Percentiles rank a stretch among this genome's conserved stretches.
phyloP scores from a whole-genome alignment of 2,888 invertebrate species.

The Cheilosia variabilis region DNA sequence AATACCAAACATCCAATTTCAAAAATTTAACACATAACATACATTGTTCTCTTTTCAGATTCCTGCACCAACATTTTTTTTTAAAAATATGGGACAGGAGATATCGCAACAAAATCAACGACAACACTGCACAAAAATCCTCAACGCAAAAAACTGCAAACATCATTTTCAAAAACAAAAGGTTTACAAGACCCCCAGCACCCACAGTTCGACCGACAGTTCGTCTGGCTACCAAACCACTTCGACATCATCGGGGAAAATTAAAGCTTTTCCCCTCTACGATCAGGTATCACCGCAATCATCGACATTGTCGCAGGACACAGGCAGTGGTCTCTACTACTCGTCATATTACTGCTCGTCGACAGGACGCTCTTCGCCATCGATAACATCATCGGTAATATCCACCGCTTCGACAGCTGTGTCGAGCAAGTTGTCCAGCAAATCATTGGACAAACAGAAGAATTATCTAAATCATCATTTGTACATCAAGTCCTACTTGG shows the following conservation, averaged over 20 bases:
- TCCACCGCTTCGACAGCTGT: slow-evolving; percentile 83
- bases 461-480: slow-evolving; percentile 85
- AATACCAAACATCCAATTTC: too few species aligned
- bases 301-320: slow-evolving; percentile 78
- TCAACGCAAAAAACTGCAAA: slow-evolving; percentile 64
- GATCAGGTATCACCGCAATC: slow-evolving; percentile 66
- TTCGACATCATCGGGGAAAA: slow-evolving; percentile 79
- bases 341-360: slow-evolving; percentile 81
- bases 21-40: too few species aligned
- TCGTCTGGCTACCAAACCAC: slow-evolving; percentile 75
- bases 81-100: slow-evolving; percentile 84
- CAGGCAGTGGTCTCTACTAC: slow-evolving; percentile 81
- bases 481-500: slow-evolving; percentile 85
- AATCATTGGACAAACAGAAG: slow-evolving; percentile 82
- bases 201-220: slow-evolving; percentile 77
- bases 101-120: slow-evolving; percentile 82
- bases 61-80: slow-evolving; percentile 78
- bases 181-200: slow-evolving; percentile 69
- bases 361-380: slow-evolving; percentile 80
- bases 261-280: slow-evolving; percentile 65
- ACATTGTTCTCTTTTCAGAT: slow-evolving; percentile 65
- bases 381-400: slow-evolving; percentile 82
- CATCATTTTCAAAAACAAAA: slow-evolving; percentile 64
- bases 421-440: slow-evolving; percentile 80
- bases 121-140: slow-evolving; percentile 79